phyloP scores from a whole-genome alignment of 1,140 invertebrate species.

The Neelides sp. region DNA sequence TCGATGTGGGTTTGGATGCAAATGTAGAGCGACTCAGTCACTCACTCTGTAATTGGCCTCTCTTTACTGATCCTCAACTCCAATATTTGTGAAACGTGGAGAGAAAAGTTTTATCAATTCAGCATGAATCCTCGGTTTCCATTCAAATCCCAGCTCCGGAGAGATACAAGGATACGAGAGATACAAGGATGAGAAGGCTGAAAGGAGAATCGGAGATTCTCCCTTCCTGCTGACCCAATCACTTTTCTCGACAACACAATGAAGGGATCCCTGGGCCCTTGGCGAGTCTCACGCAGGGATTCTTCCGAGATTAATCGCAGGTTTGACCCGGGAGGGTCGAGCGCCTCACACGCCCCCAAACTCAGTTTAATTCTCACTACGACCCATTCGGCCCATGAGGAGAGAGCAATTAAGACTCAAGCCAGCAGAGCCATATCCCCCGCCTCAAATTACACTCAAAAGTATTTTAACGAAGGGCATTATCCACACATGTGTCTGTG shows the following conservation, averaged over 20 bases:
- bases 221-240: not conserved
- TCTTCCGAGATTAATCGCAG: too few species aligned
- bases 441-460: constrained; percentile 10
- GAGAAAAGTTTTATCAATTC: constrained; percentile 8
- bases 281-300: not conserved
- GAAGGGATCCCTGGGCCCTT: not conserved
- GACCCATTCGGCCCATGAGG: constrained; percentile 8
- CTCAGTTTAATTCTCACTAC: not conserved
- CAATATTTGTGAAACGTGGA: constrained; percentile 20
- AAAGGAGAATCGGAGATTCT: not conserved
- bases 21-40: constrained; percentile 3
- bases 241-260: not conserved
- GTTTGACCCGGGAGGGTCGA: too few species aligned
- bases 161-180: too few species aligned
- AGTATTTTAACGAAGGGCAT: constrained; percentile 7
- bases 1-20: too few species aligned
- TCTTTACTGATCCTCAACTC: constrained; percentile 12
- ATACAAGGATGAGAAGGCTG: too few species aligned
- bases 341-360: not conserved
- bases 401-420: constrained; percentile 9
- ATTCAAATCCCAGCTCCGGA: not conserved
- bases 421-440: constrained; percentile 9
- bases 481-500: constrained; percentile 11
- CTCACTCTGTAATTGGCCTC: not conserved
- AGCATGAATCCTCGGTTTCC: not conserved